Base-by-base conservation (phyloP, 1,140 invertebrate species). In the Leptinotarsa defecta region DNA sequence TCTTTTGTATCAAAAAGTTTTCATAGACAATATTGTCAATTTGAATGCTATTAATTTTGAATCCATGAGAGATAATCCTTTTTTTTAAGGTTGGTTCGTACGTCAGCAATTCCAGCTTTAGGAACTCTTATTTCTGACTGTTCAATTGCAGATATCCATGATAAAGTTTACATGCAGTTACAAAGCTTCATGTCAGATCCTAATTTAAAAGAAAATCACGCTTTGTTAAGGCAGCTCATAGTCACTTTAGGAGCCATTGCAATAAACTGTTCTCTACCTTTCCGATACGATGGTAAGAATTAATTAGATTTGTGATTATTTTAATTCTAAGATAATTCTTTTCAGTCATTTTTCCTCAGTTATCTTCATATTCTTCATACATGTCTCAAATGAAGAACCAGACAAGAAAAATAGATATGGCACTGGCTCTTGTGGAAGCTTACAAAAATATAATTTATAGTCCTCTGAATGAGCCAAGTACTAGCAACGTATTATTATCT, bases 91-190 rank as follows among this genome's bases (percentile, higher is more conserved):
- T 86, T 86, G 75, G 91, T 93, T 0, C 86, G 89, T 83, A 89
- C 89, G 57, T 88, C 91, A 8, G 90, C 91, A 8, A 87, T 94
- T 80, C 88, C 89, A 70, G 89, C 91, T 3, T 86, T 93, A 72
- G 91, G 91, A 22, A 86, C 87, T 71, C 86, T 93, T n/a, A 89
- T 93, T 76, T 90, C 89, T 22, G 88, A 89, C 68, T 89, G 90
- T 52, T 88, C 81, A 68, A 81, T 86, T 1, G 85, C 80, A 76
- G 85, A 92, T 87, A 89, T 91, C 20, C 87, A 91, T 70, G 92
- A 93, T 79, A 92, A 93, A 85, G 90, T 90, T 48, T 90, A 91
- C 79, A 88, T 93, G 83, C 92, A 93, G 80, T 83, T 94, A n/a
- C 91, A 93, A 84, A 90, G 88, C 4, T 91, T 92, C 61, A 83